Percentiles rank a stretch among this genome's conserved stretches.
These are phyloP conservation scores for Malurus melanocephalus DNA, from an alignment of 2,113 vertebrate genomes.

Conservation along the genomic window DNA sequence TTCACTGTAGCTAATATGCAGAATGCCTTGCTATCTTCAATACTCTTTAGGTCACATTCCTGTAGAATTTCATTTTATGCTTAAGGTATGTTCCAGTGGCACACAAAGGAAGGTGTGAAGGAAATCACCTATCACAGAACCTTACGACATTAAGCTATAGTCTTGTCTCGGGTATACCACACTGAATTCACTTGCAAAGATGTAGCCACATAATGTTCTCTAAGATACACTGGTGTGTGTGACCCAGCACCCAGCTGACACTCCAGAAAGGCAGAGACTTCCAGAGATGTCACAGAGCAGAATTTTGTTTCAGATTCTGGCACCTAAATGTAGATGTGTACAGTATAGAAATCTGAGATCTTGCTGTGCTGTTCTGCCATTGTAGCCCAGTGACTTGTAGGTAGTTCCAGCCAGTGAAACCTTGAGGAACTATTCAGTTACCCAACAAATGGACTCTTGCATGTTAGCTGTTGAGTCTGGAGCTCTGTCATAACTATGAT, in stretches of 20 bases:
- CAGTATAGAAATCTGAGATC: background rate
- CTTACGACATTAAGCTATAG: background rate
- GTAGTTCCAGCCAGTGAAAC: background rate
- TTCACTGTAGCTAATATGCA: background rate
- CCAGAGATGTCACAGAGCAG: background rate
- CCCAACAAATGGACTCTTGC: background rate
- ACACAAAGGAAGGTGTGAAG: background rate
- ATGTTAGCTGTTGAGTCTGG: background rate
- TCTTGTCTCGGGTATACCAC: background rate
- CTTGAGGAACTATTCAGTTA: background rate
- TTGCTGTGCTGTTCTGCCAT: background rate
- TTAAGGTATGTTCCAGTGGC: background rate
- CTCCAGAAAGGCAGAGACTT: background rate
- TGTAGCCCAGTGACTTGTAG: background rate
- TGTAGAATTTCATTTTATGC: background rate
- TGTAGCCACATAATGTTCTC: background rate
- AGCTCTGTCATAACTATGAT: accelerated
- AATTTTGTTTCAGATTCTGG: background rate
- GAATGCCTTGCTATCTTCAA: background rate
- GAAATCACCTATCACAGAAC: background rate
- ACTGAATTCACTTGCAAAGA: background rate
- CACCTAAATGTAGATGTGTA: background rate
- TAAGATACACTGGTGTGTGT: background rate
- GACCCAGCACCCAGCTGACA: accelerated
- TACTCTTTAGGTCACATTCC: background rate